phyloP scores from a whole-genome alignment of 2,797 vertebrate genomes.

The Rhinophrynus dorsalis region DNA sequence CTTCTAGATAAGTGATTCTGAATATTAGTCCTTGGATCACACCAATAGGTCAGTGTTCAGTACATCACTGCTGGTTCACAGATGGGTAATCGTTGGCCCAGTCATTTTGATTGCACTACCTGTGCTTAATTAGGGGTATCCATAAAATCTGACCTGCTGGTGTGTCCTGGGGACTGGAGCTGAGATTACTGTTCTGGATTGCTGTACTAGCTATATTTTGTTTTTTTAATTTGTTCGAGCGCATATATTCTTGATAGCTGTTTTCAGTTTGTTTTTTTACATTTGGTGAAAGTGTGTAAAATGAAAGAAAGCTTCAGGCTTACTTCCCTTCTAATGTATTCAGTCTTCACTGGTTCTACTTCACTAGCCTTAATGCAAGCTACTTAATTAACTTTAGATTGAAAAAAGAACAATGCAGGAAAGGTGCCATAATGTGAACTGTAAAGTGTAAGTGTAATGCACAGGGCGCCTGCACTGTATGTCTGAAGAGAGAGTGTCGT shows the following conservation, averaged over 20 bases:
- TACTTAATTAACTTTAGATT: constrained; percentile 45
- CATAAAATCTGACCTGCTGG: no score
- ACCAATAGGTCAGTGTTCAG: no score
- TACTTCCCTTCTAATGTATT: constrained; percentile 3
- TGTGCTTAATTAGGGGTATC: no score
- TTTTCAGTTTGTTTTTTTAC: neutral
- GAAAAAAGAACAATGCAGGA: constrained; percentile 1
- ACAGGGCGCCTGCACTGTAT: neutral
- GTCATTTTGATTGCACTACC: no score
- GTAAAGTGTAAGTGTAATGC: neutral
- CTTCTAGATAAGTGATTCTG: no score
- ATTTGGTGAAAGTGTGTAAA: neutral
- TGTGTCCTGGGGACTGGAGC: no score
- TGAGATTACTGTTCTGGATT: no score
- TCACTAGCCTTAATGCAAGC: constrained; percentile 30
- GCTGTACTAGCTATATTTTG: no score
- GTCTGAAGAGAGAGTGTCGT: neutral
- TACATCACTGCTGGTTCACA: no score
- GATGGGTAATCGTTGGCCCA: no score
- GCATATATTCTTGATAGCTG: neutral
- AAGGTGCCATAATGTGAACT: neutral
- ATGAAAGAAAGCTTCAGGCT: neutral
- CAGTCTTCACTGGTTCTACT: constrained; percentile 27
- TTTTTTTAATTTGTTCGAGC: no score
- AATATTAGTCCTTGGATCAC: no score